phyloP scores from a whole-genome alignment of 2,113 vertebrate genomes.

The Tragulus kanchil region DNA sequence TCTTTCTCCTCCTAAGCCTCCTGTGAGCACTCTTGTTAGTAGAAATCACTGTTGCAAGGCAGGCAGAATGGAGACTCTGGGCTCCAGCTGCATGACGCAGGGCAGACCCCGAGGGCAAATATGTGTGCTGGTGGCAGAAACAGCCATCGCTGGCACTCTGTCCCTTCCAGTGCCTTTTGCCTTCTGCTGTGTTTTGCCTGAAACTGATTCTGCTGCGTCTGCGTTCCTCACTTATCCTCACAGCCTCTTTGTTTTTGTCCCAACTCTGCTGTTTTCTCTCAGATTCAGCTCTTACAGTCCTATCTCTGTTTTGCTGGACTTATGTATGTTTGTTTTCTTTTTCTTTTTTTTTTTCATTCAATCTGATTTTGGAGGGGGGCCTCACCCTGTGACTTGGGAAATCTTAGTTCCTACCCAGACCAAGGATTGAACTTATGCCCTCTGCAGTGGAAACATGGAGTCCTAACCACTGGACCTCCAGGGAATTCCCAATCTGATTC shows the following conservation, averaged over 20 bases:
- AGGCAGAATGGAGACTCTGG: background rate
- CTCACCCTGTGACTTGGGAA: background rate
- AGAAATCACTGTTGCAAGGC: background rate
- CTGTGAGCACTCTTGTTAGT: background rate
- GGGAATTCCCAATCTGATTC: background rate
- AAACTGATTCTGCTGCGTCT: background rate
- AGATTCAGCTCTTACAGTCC: background rate
- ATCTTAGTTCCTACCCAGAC: background rate
- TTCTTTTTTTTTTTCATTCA: background rate
- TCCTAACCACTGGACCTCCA: background rate
- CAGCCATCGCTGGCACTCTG: background rate
- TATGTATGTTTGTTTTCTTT: background rate
- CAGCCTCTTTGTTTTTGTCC: no score
- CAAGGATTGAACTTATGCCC: background rate
- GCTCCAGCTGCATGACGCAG: accelerated
- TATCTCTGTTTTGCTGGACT: background rate
- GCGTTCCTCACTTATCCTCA: background rate
- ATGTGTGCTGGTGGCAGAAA: background rate
- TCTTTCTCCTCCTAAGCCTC: background rate
- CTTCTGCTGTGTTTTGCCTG: background rate
- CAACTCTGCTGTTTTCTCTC: background rate
- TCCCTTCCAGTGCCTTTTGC: no score
- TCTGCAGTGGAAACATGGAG: background rate
- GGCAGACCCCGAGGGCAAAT: no score
- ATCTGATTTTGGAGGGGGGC: background rate